Evolutionary conservation across 2,888 invertebrate genomes (phyloP).

Genomic region (Malacosoma neustria): DNA sequence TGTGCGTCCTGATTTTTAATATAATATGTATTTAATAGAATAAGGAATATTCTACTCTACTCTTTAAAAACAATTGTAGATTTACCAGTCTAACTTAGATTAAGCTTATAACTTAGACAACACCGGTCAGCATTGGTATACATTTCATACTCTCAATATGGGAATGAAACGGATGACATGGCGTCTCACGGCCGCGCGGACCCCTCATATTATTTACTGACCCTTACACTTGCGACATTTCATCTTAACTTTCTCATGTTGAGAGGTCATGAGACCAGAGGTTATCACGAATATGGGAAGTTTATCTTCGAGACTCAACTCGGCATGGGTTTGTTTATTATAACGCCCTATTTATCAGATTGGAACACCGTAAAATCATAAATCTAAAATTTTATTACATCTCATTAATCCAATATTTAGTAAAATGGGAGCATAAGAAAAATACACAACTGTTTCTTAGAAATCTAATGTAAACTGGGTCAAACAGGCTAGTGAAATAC

Average conservation of each 20-base stretch:
- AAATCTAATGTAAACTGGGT: slow-evolving; percentile 21
- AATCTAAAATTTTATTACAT: neutral
- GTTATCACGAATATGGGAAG: slow-evolving; percentile 2
- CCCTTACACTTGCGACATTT: slow-evolving; percentile 37
- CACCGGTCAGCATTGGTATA: slow-evolving; percentile 41
- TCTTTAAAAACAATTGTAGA: too few species aligned
- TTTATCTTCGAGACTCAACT: neutral
- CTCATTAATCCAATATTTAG: neutral
- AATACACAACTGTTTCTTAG: slow-evolving; percentile 21
- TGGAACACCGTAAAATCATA: slow-evolving; percentile 4
- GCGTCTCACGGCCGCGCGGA: slow-evolving; percentile 46
- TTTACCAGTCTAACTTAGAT: too few species aligned
- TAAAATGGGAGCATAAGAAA: neutral
- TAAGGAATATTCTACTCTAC: too few species aligned
- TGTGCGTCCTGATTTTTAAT: too few species aligned
- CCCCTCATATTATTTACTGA: slow-evolving; percentile 41
- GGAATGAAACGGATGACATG: slow-evolving; percentile 40
- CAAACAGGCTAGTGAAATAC: neutral
- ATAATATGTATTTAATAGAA: too few species aligned
- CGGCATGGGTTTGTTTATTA: neutral
- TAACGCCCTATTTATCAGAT: neutral
- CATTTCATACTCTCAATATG: slow-evolving; percentile 62
- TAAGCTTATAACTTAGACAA: neutral
- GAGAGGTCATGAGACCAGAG: slow-evolving; percentile 20
- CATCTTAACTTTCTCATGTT: slow-evolving; percentile 32